A percentile compares a stretch with the other conserved stretches of the same genome.
These are phyloP conservation scores for Pachyseris speciosa DNA, from an alignment of 64 coral and sea anemone genomes.

Conservation along the genomic window DNA sequence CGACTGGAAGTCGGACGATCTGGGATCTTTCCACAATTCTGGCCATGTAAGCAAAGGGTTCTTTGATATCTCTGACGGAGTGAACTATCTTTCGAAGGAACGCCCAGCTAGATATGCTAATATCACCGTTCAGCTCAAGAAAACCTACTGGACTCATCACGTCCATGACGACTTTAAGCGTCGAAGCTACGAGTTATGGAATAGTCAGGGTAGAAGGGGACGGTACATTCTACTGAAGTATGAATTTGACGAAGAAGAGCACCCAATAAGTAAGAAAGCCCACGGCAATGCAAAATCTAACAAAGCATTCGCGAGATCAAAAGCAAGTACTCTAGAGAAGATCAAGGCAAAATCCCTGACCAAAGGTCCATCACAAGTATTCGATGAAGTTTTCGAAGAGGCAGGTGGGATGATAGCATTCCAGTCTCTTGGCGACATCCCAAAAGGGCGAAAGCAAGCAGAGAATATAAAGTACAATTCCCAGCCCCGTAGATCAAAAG, in stretches of 20 bases:
- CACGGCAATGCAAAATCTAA: not conserved
- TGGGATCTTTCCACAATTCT: not conserved
- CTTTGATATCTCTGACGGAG: not conserved
- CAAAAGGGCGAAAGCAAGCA: not conserved
- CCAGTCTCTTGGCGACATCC: not conserved
- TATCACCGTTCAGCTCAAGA: not conserved
- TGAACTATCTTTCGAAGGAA: not conserved
- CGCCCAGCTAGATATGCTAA: not conserved
- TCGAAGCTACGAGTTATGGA: not conserved
- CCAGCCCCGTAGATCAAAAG: not conserved
- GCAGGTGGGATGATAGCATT: conserved; percentile 13
- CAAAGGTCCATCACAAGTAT: not conserved
- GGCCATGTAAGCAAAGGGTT: not conserved
- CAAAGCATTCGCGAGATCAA: not conserved
- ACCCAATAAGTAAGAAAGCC: not conserved
- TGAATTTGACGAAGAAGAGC: not conserved
- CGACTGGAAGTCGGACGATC: not conserved
- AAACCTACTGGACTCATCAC: conserved; percentile 3
- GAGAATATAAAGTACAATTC: not conserved
- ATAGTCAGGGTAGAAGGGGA: not conserved
- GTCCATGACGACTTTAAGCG: not conserved
- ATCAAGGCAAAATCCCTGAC: not conserved
- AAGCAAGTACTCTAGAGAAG: conserved; percentile 10
- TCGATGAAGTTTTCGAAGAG: conserved; percentile 1
- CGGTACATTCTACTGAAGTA: not conserved